phyloP scores from a whole-genome alignment of 2,797 vertebrate genomes.

The Sebastes wilsoni region DNA sequence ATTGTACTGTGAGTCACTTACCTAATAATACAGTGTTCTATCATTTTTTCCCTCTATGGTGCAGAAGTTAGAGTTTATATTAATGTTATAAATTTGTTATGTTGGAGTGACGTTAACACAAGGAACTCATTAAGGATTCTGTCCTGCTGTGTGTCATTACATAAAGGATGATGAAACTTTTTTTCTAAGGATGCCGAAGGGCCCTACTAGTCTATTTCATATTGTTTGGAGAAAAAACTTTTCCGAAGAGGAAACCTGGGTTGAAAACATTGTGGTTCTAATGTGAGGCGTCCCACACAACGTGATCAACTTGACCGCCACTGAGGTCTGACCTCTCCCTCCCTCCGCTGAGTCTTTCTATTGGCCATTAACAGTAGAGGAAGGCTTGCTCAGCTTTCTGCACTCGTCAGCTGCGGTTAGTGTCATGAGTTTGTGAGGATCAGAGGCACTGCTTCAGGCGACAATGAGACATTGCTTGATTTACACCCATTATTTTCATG shows the following conservation, averaged over 20 bases:
- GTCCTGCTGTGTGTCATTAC: background rate
- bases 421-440: slow-evolving; percentile 64
- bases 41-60: background rate
- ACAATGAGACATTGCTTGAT: slow-evolving; percentile 70
- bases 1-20: background rate
- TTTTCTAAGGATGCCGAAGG: background rate
- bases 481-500: slow-evolving; percentile 59
- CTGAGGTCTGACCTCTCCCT: slow-evolving; percentile 56
- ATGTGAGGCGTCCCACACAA: slow-evolving; percentile 9
- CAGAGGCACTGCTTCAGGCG: slow-evolving; percentile 63
- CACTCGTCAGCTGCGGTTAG: slow-evolving; percentile 72
- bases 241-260: background rate
- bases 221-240: background rate
- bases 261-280: background rate
- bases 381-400: slow-evolving; percentile 52
- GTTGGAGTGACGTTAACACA: background rate
- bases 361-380: slow-evolving; percentile 47
- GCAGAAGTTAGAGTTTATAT: background rate
- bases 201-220: background rate
- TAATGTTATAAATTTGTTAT: background rate
- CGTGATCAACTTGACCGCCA: slow-evolving; percentile 37
- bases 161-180: background rate
- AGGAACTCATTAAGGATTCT: background rate
- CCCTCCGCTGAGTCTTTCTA: slow-evolving; percentile 44
- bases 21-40: background rate